Evolutionary conservation across 1,140 invertebrate species (phyloP).

Genomic region (Drosophila fuyamai): DNA sequence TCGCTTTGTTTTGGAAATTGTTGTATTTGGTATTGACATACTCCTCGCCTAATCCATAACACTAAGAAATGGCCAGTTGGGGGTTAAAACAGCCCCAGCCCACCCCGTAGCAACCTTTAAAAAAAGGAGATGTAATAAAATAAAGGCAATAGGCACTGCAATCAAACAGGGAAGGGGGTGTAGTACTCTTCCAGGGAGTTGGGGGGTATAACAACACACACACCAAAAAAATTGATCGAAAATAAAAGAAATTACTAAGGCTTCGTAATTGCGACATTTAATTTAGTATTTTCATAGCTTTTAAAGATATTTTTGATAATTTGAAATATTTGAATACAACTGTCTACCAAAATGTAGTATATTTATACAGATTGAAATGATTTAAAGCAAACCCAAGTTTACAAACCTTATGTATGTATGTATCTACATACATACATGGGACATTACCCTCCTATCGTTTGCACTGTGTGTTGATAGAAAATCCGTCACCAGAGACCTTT

Average conservation of each 20-base stretch:
- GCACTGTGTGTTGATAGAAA: not conserved
- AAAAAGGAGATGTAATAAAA: not conserved
- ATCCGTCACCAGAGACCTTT: conserved; percentile 2
- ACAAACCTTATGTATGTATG: too few relatives aligned
- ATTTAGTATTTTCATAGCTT: too few relatives aligned
- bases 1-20: conserved; percentile 26
- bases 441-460: not conserved
- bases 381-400: too few relatives aligned
- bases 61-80: conserved; percentile 8
- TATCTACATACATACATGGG: too few relatives aligned
- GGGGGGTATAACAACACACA: too few relatives aligned
- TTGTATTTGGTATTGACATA: conserved; percentile 59
- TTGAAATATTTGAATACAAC: too few relatives aligned
- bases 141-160: too few relatives aligned
- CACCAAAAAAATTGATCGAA: not conserved
- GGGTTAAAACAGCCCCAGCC: too few relatives aligned
- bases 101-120: not conserved
- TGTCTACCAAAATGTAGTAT: too few relatives aligned
- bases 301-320: not conserved
- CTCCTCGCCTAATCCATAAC: conserved; percentile 52
- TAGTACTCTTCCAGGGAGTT: too few relatives aligned
- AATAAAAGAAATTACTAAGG: conserved; percentile 55
- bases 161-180: too few relatives aligned
- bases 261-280: conserved; percentile 23
- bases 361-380: too few relatives aligned